Conservation (phyloP, 1,140 invertebrate genomes). For the Papilio machaon region DNA sequence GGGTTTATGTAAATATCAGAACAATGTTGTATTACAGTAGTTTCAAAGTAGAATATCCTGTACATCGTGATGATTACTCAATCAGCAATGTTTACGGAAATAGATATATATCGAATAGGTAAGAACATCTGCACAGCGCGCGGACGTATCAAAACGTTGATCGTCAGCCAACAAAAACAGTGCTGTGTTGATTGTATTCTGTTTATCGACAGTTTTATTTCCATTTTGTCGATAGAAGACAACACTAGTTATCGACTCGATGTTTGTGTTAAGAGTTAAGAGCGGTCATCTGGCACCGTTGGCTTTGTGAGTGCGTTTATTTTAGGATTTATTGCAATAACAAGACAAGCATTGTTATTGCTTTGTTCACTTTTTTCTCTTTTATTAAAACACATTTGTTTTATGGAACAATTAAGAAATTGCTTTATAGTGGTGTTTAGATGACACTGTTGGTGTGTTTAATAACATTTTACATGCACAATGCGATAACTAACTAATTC, state of each 20-base stretch:
- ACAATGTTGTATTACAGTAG: not conserved
- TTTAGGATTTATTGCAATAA: slow-evolving; percentile 41
- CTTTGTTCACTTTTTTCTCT: not conserved
- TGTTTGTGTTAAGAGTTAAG: slow-evolving; percentile 41
- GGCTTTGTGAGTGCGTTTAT: slow-evolving; percentile 36
- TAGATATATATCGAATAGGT: slow-evolving; percentile 9
- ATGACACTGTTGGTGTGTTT: not conserved
- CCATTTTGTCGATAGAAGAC: slow-evolving; percentile 54
- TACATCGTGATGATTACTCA: slow-evolving; percentile 7
- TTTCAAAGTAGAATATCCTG: not conserved
- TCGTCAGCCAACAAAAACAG: slow-evolving; percentile 52
- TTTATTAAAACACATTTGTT: slow-evolving; percentile 3
- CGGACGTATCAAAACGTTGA: slow-evolving; percentile 45
- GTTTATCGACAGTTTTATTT: slow-evolving; percentile 52
- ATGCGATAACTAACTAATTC: not conserved
- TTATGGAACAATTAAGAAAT: not conserved
- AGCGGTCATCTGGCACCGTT: slow-evolving; percentile 39
- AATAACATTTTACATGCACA: not conserved
- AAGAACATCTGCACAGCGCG: slow-evolving; percentile 42
- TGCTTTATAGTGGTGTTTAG: not conserved
- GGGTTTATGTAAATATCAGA: not conserved
- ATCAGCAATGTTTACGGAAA: slow-evolving; percentile 32
- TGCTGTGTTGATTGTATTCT: slow-evolving; percentile 36
- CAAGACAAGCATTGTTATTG: slow-evolving; percentile 35
- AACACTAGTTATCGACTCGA: slow-evolving; percentile 48